Evolutionary conservation across 2,113 vertebrate species (phyloP).

Genomic region (Antigone vipio): DNA sequence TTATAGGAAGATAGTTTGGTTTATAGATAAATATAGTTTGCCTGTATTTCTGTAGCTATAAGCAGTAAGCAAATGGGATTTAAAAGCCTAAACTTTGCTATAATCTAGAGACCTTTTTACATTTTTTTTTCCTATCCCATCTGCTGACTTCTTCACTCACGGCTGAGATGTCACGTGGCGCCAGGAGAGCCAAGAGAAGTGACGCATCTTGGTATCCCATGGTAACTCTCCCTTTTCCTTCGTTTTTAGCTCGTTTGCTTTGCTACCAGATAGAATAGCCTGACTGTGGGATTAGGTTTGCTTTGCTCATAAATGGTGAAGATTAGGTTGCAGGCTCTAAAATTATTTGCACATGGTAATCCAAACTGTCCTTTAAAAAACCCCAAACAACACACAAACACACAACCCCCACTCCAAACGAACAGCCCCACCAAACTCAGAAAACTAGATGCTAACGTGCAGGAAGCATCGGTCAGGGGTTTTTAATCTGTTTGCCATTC

Average conservation of each 20-base stretch:
- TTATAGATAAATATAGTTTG: background rate
- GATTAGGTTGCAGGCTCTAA: background rate
- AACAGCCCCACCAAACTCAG: background rate
- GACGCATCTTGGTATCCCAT: slow-evolving; percentile 48
- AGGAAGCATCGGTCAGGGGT: background rate
- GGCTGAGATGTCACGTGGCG: background rate
- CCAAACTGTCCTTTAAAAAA: background rate
- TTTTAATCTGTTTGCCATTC: background rate
- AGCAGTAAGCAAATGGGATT: background rate
- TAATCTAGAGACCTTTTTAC: background rate
- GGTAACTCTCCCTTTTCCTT: slow-evolving; percentile 38
- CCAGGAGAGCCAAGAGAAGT: slow-evolving; percentile 15
- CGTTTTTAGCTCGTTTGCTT: background rate
- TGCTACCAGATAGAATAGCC: background rate
- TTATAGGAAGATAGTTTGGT: background rate
- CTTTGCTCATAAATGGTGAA: background rate
- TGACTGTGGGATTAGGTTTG: background rate
- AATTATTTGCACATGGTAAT: rapidly evolving
- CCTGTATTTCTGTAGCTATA: background rate
- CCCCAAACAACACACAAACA: background rate
- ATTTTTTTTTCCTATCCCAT: background rate
- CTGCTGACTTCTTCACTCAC: background rate
- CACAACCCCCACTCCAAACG: background rate
- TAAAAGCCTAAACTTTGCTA: slow-evolving; percentile 1
- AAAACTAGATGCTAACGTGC: background rate